Conservation (phyloP, 2,113 vertebrate species). For the Pleuronectes platessa region DNA sequence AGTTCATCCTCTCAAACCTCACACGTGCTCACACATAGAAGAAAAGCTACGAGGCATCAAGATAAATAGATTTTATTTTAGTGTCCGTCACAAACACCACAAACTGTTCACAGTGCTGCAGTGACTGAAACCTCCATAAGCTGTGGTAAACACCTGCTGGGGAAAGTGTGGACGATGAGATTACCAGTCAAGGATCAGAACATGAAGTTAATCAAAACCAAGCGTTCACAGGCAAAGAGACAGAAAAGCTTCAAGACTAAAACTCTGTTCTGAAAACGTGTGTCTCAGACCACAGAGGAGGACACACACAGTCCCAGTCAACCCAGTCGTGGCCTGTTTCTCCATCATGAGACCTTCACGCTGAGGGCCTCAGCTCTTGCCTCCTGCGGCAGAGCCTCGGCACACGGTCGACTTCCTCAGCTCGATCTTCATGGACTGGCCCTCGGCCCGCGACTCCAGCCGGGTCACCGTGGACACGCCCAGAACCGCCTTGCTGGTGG, state of each 20-base stretch:
- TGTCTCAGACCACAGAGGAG: background rate
- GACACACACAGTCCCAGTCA: constrained; percentile 6
- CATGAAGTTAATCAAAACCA: background rate
- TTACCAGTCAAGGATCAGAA: constrained; percentile 25
- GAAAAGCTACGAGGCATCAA: background rate
- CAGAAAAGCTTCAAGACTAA: background rate
- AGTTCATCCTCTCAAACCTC: background rate
- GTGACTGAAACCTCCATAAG: constrained; percentile 64
- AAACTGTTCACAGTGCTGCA: constrained; percentile 29
- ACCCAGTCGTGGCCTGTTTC: background rate
- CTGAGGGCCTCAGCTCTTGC: constrained; percentile 88
- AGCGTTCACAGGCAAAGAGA: constrained; percentile 42
- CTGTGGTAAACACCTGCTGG: constrained; percentile 37
- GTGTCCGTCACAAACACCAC: constrained; percentile 6
- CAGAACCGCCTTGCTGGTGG: constrained; percentile 88
- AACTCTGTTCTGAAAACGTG: background rate
- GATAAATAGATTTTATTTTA: constrained; percentile 64
- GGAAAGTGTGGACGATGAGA: constrained; percentile 25
- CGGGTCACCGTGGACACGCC: constrained; percentile 89
- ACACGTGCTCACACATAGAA: background rate
- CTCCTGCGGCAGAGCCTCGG: constrained; percentile 84
- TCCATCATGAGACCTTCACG: constrained; percentile 63
- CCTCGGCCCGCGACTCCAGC: constrained; percentile 91
- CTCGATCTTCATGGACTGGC: constrained; percentile 96
- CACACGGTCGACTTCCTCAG: constrained; percentile 91